A percentile compares a stretch with the other conserved stretches of the same genome.
Conservation (phyloP, 2,797 vertebrate genomes). For the Arctocebus calabarensis region DNA sequence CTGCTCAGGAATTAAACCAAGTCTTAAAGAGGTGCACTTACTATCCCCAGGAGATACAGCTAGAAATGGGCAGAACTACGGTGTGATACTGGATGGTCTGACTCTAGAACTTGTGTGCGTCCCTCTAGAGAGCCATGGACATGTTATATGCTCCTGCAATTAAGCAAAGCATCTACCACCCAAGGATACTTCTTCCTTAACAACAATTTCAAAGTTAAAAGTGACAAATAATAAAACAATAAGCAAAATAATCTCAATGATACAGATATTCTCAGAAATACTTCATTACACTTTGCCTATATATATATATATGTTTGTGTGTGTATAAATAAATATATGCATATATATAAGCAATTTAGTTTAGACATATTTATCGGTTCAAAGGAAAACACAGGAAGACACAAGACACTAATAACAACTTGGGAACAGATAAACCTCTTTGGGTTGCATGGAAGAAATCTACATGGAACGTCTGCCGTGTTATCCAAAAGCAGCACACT, state of each 20-base stretch:
- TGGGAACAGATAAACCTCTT: not conserved
- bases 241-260: not conserved
- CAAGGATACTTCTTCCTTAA: not conserved
- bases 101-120: not conserved
- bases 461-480: too few species aligned
- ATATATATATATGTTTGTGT: not conserved
- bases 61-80: not conserved
- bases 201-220: not conserved
- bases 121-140: not conserved
- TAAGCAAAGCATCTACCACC: not conserved
- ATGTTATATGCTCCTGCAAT: not conserved
- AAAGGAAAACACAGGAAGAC: constrained; percentile 11
- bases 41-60: not conserved
- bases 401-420: not conserved
- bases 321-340: not conserved
- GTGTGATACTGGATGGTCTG: not conserved
- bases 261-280: not conserved
- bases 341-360: not conserved
- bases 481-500: not conserved
- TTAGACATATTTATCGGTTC: not conserved
- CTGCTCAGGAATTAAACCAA: not conserved
- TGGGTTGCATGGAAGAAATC: not conserved
- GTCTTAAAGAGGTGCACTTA: not conserved
- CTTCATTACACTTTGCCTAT: not conserved
- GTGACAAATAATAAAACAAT: not conserved